Evolutionary conservation across 2,797 vertebrate genomes (phyloP), one percentile per base, ranked within the genome.

Genomic region (Spondyliosoma cantharus): DNA sequence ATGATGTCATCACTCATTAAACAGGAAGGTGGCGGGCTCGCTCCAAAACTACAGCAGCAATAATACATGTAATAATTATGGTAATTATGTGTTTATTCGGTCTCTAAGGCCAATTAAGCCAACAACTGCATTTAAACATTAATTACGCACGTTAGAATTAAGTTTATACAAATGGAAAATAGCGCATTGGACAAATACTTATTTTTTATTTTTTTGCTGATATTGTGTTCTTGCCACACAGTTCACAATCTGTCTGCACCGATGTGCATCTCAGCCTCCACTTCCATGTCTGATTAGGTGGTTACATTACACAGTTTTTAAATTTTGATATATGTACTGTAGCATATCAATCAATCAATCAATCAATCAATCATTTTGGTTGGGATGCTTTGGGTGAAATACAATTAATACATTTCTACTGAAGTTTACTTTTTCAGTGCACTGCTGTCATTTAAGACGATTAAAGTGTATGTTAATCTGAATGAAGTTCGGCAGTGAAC

Each of bases 1-100:
- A 61, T 67, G 62, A 66, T 53, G 69, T 73, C 69, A 79, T 29
- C 25, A 6, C 24, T 29, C 3, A 5, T 43, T 71, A 17, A 62
- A 62, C 12, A 48, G n/a, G 29, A 48, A 8, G n/a, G 8, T 22
- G n/a, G 32, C 3, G 7, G 45, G 8, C 14, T 58, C n/a, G 43
- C 32, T 19, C 13, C 25, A 24, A 12, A 53, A 15, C 20, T 43
- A 15, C 12, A 60, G 24, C 53, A 52, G 22, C 13, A 50, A 29
- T 50, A 43, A 46, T 25, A 42, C 37, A 5, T 4, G 17, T 22
- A 57, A 50, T 42, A 19, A 62, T 56, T 46, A 42, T 13, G 12
- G 15, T 53, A 72, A 20, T 63, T 16, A 45, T 29, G 22, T 20
- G 46, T 66, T 72, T 48, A 54, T 67, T 27, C 37, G 12, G 11